Base-by-base conservation (phyloP, 2,113 vertebrate species). In the Gymnarchus niloticus region DNA sequence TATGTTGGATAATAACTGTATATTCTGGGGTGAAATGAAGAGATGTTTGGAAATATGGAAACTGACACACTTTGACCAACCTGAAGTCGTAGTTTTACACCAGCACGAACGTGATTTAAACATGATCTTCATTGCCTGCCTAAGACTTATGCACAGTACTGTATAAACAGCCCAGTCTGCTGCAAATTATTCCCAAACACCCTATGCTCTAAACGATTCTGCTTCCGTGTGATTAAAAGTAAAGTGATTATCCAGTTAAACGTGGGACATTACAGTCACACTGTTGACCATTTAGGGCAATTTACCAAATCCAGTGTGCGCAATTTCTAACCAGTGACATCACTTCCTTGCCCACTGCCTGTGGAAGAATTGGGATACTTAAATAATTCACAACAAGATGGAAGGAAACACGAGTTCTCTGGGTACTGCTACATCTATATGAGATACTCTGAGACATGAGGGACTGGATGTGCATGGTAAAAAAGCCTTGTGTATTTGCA, bases 361-460 rank as follows among this genome's bases (percentile, higher is more conserved):
- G 92, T 85, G 83, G 46, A 89, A 82, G 89, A 89, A 88, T 86
- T 82, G 61, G 81, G 83, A 81, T 51, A 54, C 83, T 87, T 89
- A 78, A 88, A 23, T 54, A 54, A 83, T 41, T 48, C 69, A 83
- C 51, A 76, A 54, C 10, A 84, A 37, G 21, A 37, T 19, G 12
- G 28, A 41, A 76, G 28, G 28, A 41, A 56, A 2, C 17, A 54
- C 49, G 21, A 59, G 7, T 33, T 37, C 46, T 46, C 6, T n/a
- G 46, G 21, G 21, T 49, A 10, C 77, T 49, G 17, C 6, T n/a
- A 37, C n/a, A 57, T 8, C 44, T 21, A 9, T 4, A 52, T 28
- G 59, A 21, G 23, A 41, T 2, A 4, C 28, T 1, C 3, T n/a
- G 14, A 65, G 61, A 37, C 0, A 33, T 10, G 12, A 54, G 52